These are phyloP conservation scores for Anabas testudineus DNA, from an alignment of 2,797 vertebrate genomes.

Conservation along the genomic window DNA sequence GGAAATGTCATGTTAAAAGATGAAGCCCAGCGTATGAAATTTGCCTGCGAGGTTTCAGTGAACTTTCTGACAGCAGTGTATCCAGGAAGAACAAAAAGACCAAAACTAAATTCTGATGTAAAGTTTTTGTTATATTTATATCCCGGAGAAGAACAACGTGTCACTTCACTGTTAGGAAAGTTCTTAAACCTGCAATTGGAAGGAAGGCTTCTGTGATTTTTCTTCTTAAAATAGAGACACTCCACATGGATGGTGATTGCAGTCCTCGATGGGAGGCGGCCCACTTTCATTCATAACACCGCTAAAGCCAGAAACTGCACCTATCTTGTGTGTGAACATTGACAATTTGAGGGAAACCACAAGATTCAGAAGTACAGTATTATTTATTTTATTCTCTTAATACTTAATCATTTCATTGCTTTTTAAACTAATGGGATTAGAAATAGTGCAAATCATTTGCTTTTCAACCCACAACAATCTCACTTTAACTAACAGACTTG, in stretches of 20 bases:
- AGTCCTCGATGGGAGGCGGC: slow-evolving; percentile 62
- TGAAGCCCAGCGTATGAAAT: slow-evolving; percentile 20
- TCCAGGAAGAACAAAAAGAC: neutral
- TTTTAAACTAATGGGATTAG: slow-evolving; percentile 8
- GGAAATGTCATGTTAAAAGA: slow-evolving; percentile 38
- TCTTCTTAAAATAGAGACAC: slow-evolving; percentile 52
- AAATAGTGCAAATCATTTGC: slow-evolving; percentile 1
- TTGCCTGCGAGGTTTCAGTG: slow-evolving; percentile 26
- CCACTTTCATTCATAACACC: slow-evolving; percentile 65
- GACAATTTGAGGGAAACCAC: slow-evolving; percentile 37
- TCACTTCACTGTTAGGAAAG: slow-evolving; percentile 13
- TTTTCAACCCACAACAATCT: slow-evolving; percentile 5
- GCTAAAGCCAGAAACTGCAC: slow-evolving; percentile 43
- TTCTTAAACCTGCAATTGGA: neutral
- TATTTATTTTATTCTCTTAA: no score
- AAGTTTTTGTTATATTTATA: neutral
- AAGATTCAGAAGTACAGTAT: slow-evolving; percentile 13
- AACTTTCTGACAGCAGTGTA: slow-evolving; percentile 16
- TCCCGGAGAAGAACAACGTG: neutral
- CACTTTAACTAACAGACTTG: slow-evolving; percentile 16
- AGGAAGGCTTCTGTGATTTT: slow-evolving; percentile 8
- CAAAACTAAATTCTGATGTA: neutral
- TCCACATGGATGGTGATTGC: slow-evolving; percentile 43
- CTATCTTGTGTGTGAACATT: slow-evolving; percentile 44
- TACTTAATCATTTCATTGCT: no score